Evolutionary conservation across 2,113 vertebrate genomes (phyloP).

Genomic region (Oreochromis tanganicae): DNA sequence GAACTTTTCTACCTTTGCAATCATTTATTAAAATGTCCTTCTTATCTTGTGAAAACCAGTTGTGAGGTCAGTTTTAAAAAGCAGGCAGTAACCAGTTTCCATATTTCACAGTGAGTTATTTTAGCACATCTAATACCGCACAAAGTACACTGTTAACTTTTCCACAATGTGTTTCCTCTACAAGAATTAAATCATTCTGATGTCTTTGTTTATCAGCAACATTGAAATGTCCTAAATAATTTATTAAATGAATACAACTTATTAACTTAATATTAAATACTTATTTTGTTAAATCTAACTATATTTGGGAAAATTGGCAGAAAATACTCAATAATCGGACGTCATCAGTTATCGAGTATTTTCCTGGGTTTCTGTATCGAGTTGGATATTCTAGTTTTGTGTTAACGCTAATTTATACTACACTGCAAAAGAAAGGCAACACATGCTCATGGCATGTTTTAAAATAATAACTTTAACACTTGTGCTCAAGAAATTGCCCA

Average conservation of each 20-base stretch:
- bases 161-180: neutral
- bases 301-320: accelerated
- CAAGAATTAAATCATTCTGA: neutral
- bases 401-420: neutral
- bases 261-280: neutral
- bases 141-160: neutral
- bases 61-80: neutral
- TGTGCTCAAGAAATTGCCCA: neutral
- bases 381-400: neutral
- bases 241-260: neutral
- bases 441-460: neutral
- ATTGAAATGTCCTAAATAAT: neutral
- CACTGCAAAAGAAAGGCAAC: neutral
- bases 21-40: neutral
- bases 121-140: neutral
- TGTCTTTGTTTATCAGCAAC: neutral
- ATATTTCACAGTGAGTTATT: neutral
- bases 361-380: neutral
- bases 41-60: neutral
- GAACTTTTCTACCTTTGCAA: neutral
- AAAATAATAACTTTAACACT: neutral
- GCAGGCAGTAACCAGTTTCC: neutral
- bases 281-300: neutral
- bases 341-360: neutral
- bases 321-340: neutral